Conservation (phyloP, 2,888 invertebrate genomes). For the Belgica antarctica region DNA sequence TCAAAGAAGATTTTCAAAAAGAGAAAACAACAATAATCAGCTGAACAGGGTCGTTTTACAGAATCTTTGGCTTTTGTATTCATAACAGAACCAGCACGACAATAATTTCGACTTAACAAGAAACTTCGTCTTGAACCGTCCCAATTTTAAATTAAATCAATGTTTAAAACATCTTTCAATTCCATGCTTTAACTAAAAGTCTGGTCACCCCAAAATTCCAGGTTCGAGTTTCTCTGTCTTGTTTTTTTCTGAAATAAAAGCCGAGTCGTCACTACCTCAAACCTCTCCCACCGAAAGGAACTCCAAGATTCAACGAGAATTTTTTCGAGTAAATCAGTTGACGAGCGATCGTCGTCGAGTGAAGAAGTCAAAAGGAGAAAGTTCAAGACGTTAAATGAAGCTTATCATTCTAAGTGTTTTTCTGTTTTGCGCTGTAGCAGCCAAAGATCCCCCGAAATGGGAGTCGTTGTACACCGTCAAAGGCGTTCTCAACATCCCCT, state of each 20-base stretch:
- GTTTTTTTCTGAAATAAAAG: too few relatives aligned
- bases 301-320: too few relatives aligned
- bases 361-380: not conserved
- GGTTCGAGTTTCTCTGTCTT: too few relatives aligned
- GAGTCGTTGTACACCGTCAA: conserved; percentile 70
- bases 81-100: not conserved
- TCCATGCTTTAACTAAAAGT: too few relatives aligned
- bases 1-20: too few relatives aligned
- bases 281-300: not conserved
- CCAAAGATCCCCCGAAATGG: conserved; percentile 61
- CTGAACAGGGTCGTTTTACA: not conserved
- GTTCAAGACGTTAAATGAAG: too few relatives aligned
- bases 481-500: conserved; percentile 81
- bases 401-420: not conserved
- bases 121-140: not conserved
- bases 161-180: too few relatives aligned
- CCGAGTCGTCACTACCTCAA: not conserved
- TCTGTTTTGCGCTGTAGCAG: conserved; percentile 1
- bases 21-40: too few relatives aligned
- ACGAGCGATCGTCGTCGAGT: not conserved
- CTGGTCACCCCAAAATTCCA: too few relatives aligned
- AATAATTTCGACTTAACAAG: not conserved
- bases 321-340: conserved; percentile 13
- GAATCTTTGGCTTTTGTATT: not conserved
- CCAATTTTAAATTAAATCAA: too few relatives aligned